phyloP scores from a whole-genome alignment of 2,113 vertebrate species.

The Progne subis region DNA sequence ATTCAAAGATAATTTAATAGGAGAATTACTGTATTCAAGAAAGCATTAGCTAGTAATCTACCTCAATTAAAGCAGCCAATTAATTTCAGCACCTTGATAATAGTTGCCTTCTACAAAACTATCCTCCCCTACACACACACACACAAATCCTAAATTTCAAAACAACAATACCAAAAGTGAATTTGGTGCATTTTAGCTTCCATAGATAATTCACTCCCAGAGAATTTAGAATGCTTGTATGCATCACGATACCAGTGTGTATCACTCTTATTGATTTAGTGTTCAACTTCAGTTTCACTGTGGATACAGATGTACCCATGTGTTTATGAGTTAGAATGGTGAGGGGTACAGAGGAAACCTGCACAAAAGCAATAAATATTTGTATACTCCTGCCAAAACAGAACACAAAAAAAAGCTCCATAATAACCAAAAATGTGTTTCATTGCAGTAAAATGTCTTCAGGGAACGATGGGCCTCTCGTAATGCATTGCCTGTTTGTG shows the following conservation, averaged over 20 bases:
- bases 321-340: not conserved
- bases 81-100: constrained; percentile 87
- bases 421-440: not conserved
- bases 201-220: not conserved
- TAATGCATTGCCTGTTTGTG: not conserved
- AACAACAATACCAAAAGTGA: constrained; percentile 69
- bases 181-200: constrained; percentile 18
- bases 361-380: not conserved
- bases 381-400: not conserved
- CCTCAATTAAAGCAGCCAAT: constrained; percentile 86
- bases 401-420: not conserved
- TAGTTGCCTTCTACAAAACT: constrained; percentile 80
- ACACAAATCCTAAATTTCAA: constrained; percentile 68
- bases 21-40: constrained; percentile 89
- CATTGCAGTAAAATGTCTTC: not conserved
- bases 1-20: constrained; percentile 91
- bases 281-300: not conserved
- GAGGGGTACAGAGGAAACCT: not conserved
- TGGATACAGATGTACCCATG: fast-evolving
- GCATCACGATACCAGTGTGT: not conserved
- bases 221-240: not conserved
- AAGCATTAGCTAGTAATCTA: constrained; percentile 89
- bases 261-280: not conserved
- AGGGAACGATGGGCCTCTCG: not conserved
- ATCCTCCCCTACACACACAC: constrained; percentile 68